A percentile compares a stretch with the other conserved stretches of the same genome.
phyloP scores from a whole-genome alignment of 1,140 invertebrate genomes.

The Chrysoperla carnea region DNA sequence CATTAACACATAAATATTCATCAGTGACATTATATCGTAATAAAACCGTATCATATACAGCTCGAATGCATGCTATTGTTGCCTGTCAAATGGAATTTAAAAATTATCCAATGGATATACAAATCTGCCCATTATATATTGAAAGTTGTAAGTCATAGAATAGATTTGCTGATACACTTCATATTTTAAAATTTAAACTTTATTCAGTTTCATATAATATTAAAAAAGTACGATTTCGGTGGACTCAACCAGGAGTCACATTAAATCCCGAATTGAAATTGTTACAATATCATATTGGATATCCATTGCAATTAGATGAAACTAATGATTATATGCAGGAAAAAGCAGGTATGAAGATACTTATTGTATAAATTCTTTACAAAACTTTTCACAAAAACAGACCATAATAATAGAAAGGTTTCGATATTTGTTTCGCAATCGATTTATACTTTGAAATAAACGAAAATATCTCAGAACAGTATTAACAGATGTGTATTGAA shows the following conservation, averaged over 20 bases:
- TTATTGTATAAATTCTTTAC: not conserved
- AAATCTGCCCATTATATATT: conserved; percentile 61
- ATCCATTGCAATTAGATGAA: conserved; percentile 46
- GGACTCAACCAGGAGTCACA: conserved; percentile 47
- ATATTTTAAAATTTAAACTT: conserved; percentile 3
- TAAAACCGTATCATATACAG: conserved; percentile 58
- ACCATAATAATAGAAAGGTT: too few species aligned
- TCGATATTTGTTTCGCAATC: too few species aligned
- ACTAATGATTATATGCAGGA: conserved; percentile 48
- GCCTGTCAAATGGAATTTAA: conserved; percentile 77
- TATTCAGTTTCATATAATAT: conserved; percentile 59
- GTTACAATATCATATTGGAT: conserved; percentile 55
- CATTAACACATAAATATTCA: conserved; percentile 60
- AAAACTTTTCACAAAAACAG: too few species aligned
- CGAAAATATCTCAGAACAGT: too few species aligned
- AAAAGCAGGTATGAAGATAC: conserved; percentile 46
- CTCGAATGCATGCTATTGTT: conserved; percentile 64
- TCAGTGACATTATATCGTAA: conserved; percentile 60
- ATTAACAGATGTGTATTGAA: too few species aligned
- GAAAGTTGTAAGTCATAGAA: conserved; percentile 52
- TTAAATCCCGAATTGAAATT: conserved; percentile 61
- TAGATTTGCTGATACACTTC: too few species aligned
- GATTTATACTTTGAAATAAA: too few species aligned
- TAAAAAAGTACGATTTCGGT: conserved; percentile 46
- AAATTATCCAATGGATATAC: conserved; percentile 69